Evolutionary conservation across 92 coral and sea anemone species (phyloP).

Genomic region (Epizoanthus ramosus): DNA sequence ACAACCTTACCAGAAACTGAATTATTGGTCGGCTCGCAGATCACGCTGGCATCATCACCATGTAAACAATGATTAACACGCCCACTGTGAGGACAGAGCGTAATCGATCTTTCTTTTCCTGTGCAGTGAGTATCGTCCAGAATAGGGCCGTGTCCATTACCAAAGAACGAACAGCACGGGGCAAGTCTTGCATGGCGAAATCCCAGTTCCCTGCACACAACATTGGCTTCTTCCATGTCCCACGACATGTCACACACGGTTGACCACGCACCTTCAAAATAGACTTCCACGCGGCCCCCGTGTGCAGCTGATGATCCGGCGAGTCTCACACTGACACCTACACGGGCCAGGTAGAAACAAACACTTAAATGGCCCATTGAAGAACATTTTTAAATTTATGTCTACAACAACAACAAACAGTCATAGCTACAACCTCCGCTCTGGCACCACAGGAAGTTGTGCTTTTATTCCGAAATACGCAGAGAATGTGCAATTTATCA

Average conservation of each 20-base stretch:
- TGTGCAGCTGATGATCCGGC: conserved; percentile 20
- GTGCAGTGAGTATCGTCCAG: background rate
- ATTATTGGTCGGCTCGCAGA: conserved; percentile 5
- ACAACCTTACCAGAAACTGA: background rate
- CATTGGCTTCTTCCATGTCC: conserved; percentile 4
- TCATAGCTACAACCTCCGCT: too few species aligned
- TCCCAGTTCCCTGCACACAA: conserved; percentile 21
- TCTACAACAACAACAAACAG: too few species aligned
- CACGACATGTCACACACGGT: conserved; percentile 5
- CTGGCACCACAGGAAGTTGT: too few species aligned
- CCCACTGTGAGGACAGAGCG: conserved; percentile 24
- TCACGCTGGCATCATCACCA: background rate
- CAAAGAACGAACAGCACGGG: conserved; percentile 21
- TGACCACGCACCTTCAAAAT: conserved; percentile 1
- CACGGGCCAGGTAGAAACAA: background rate
- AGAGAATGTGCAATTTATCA: too few species aligned
- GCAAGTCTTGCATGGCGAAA: background rate
- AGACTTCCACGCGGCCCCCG: conserved; percentile 35
- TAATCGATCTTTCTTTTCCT: background rate
- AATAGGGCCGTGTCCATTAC: conserved; percentile 15
- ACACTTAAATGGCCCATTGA: too few species aligned
- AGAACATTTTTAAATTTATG: too few species aligned
- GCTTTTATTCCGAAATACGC: too few species aligned
- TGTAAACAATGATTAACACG: background rate
- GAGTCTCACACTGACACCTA: conserved; percentile 39